Conservation (phyloP, 2,113 vertebrate genomes). For the Cebidichthys violaceus region DNA sequence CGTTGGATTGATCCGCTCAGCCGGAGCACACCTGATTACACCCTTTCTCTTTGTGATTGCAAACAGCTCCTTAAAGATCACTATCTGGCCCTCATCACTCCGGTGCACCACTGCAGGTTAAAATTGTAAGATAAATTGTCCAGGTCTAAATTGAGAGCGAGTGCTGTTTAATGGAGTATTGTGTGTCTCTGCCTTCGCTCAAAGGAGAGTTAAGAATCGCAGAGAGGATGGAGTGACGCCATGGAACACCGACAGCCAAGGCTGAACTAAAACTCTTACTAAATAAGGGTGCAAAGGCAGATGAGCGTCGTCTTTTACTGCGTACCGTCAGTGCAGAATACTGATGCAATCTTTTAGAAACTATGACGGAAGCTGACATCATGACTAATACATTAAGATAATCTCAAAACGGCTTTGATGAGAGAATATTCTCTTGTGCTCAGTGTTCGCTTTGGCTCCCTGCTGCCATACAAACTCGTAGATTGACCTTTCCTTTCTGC, state of each 20-base stretch:
- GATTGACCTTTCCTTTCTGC: slow-evolving; percentile 58
- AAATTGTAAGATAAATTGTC: slow-evolving; percentile 79
- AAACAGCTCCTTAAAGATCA: slow-evolving; percentile 81
- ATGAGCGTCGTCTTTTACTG: not conserved
- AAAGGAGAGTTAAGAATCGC: slow-evolving; percentile 65
- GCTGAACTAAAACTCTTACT: slow-evolving; percentile 25
- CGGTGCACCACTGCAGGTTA: slow-evolving; percentile 64
- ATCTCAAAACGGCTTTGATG: slow-evolving; percentile 53
- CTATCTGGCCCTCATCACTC: slow-evolving; percentile 62
- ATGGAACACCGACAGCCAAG: slow-evolving; percentile 33
- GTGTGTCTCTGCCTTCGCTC: slow-evolving; percentile 45
- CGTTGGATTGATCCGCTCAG: slow-evolving; percentile 78
- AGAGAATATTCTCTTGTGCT: slow-evolving; percentile 37
- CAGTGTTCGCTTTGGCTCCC: not conserved
- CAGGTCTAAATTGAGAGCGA: slow-evolving; percentile 71
- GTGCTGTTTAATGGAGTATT: slow-evolving; percentile 75
- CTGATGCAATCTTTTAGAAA: slow-evolving; percentile 19
- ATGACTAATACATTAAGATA: slow-evolving; percentile 50
- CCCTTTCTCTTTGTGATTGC: slow-evolving; percentile 80
- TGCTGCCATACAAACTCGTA: slow-evolving; percentile 27
- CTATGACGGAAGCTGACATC: not conserved
- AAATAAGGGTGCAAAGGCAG: slow-evolving; percentile 44
- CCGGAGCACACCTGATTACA: slow-evolving; percentile 79
- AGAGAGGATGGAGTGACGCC: slow-evolving; percentile 4
- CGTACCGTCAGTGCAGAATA: not conserved